phyloP scores from a whole-genome alignment of 2,113 vertebrate genomes.

The Cairina moschata region DNA sequence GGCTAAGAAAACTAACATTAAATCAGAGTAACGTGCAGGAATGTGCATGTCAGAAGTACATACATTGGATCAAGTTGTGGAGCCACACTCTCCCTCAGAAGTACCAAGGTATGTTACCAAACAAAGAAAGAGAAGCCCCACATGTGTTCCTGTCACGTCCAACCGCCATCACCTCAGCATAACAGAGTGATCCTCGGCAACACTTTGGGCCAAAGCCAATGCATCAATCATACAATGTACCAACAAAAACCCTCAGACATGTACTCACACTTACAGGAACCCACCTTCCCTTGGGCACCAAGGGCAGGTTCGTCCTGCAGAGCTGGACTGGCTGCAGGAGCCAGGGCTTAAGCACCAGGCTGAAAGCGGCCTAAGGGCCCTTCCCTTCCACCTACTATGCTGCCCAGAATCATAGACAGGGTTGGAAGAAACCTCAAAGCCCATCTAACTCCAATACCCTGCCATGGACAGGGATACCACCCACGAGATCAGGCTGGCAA shows the following conservation, averaged over 20 bases:
- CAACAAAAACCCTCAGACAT: rapidly evolving
- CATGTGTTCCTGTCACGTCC: rapidly evolving
- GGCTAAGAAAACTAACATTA: background rate
- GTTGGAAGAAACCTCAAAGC: no score
- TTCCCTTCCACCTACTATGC: no score
- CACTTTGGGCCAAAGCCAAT: rapidly evolving
- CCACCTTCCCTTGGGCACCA: rapidly evolving
- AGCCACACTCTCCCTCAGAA: rapidly evolving
- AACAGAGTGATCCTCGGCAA: background rate
- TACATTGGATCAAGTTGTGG: background rate
- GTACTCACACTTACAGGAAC: rapidly evolving
- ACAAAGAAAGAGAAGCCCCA: background rate
- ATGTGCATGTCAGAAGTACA: background rate
- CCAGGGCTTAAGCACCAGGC: no score
- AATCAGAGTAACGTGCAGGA: background rate
- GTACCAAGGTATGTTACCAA: background rate
- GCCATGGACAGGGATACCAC: no score
- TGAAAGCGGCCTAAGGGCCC: no score
- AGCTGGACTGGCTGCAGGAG: background rate
- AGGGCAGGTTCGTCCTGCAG: rapidly evolving
- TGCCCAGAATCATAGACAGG: no score
- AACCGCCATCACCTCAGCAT: background rate
- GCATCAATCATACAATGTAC: rapidly evolving
- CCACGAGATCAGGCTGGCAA: no score
- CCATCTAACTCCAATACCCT: no score